A percentile compares a stretch with the other conserved stretches of the same genome.
phyloP scores from a whole-genome alignment of 2,888 invertebrate species.

The Pristionchus mayeri region DNA sequence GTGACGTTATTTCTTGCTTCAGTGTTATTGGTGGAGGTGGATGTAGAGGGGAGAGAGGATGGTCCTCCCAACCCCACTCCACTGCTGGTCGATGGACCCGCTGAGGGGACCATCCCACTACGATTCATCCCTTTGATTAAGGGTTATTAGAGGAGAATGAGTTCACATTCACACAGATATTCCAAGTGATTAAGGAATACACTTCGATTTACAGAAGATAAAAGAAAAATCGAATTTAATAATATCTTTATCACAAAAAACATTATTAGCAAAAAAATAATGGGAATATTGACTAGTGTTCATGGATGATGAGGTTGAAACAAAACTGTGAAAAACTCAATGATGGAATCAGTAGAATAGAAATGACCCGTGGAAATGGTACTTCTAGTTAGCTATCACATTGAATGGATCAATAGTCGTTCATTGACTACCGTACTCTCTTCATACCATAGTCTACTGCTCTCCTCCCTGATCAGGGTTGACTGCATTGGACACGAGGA shows the following conservation, averaged over 20 bases:
- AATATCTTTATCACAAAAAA: constrained; percentile 16
- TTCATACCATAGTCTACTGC: constrained; percentile 47
- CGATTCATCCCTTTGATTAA: constrained; percentile 17
- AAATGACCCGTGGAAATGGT: neutral
- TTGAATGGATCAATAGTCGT: neutral
- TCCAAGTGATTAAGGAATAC: neutral
- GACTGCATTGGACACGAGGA: constrained; percentile 89
- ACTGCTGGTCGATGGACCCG: constrained; percentile 23
- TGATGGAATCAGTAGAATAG: constrained; percentile 20
- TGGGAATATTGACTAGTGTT: constrained; percentile 15
- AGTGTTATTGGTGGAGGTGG: neutral
- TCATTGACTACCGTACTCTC: neutral
- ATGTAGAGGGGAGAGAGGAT: constrained; percentile 19
- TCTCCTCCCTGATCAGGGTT: constrained; percentile 81
- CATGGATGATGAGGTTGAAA: neutral
- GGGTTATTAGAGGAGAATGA: neutral
- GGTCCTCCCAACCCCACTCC: constrained; percentile 2
- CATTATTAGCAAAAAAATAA: neutral
- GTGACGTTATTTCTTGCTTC: constrained; percentile 35
- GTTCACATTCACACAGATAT: neutral
- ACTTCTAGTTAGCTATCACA: constrained; percentile 23
- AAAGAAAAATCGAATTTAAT: neutral
- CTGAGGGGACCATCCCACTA: constrained; percentile 3
- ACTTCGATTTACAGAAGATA: neutral
- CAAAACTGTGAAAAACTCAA: constrained; percentile 25